Evolutionary conservation across 92 coral and sea anemone genomes (phyloP), one percentile per base, ranked within the genome.

Genomic region (Actinernus sp.): DNA sequence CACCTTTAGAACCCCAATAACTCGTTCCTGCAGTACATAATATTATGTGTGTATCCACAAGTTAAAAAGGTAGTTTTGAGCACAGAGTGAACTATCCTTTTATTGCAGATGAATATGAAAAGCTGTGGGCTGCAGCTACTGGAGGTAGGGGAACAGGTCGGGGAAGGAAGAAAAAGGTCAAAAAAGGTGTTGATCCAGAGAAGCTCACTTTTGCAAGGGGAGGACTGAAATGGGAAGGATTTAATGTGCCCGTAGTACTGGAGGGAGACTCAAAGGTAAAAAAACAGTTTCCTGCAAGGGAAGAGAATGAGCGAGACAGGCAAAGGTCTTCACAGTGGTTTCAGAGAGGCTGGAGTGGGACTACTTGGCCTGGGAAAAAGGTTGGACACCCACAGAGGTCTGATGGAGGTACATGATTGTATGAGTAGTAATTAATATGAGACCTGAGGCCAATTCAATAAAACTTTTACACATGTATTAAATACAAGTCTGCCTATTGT

Each of bases 101-200:
- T n/a, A 18, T 29, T 24, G 0, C 49, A 82, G 79, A 68, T 63
- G 99, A 95, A 19, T 95, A 95, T 65, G 90, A 95, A 12, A 91
- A 84, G 18, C 88, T 95, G 1, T 95, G 99, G 99, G 81, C 86
- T 5, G 99, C 99, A 40, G 99, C 92, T 18, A 91, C 97, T 24
- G 95, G 99, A 6, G 99, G 99, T 0, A 88, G 99, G 61, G 99
- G 99, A 3, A 84, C 99, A 25, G 99, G 99, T 11, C 88, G 99
- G 55, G 95, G 99, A 24, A 88, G 81, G 34, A 94, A 91, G 63
- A 95, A 79, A 54, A 84, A 49, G 46, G 69, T 75, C 48, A 84
- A 84, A 7, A 84, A 74, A 34, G 92, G 91, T 27, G 88, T 84
- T 56, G 99, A 87, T 38, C 76, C 90, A 23, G 85, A 80, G 47